Conservation (phyloP, 2,797 vertebrate species). For the Enteromius radiatus region DNA sequence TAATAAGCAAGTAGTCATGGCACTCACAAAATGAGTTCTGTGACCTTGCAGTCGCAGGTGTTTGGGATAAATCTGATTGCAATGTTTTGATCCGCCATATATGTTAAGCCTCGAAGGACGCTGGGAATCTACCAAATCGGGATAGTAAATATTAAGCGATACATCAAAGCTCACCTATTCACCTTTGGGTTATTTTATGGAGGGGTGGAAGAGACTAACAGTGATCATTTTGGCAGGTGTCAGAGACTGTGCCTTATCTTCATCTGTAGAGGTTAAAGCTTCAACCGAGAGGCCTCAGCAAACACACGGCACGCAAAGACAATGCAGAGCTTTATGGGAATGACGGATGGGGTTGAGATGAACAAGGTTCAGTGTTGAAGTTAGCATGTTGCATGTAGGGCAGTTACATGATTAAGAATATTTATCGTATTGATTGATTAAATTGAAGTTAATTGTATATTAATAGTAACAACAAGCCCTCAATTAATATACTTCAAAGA, state of each 20-base stretch:
- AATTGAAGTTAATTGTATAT: neutral
- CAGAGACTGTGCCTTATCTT: slow-evolving; percentile 56
- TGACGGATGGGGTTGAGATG: slow-evolving; percentile 34
- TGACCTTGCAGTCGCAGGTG: slow-evolving; percentile 46
- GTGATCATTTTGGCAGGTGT: slow-evolving; percentile 30
- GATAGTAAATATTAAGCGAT: slow-evolving; percentile 45
- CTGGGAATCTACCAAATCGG: neutral
- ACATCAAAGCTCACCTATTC: slow-evolving; percentile 30
- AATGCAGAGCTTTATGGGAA: slow-evolving; percentile 37
- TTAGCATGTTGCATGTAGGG: slow-evolving; percentile 37
- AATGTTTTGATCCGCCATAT: slow-evolving; percentile 14
- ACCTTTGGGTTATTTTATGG: slow-evolving; percentile 21
- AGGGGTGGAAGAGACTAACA: neutral
- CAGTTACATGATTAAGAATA: neutral
- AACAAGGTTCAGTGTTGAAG: slow-evolving; percentile 45
- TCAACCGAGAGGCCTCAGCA: slow-evolving; percentile 22
- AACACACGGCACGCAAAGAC: neutral
- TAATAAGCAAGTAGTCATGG: slow-evolving; percentile 36
- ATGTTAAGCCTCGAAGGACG: slow-evolving; percentile 24
- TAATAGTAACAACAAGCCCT: neutral
- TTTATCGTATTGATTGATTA: neutral
- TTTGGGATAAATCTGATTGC: slow-evolving; percentile 31
- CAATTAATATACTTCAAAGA: neutral
- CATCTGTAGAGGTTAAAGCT: slow-evolving; percentile 3
- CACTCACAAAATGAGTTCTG: slow-evolving; percentile 48